A percentile compares a stretch with the other conserved stretches of the same genome.
Evolutionary conservation across 2,113 vertebrate genomes (phyloP).

Genomic region (Bothrops jararaca): DNA sequence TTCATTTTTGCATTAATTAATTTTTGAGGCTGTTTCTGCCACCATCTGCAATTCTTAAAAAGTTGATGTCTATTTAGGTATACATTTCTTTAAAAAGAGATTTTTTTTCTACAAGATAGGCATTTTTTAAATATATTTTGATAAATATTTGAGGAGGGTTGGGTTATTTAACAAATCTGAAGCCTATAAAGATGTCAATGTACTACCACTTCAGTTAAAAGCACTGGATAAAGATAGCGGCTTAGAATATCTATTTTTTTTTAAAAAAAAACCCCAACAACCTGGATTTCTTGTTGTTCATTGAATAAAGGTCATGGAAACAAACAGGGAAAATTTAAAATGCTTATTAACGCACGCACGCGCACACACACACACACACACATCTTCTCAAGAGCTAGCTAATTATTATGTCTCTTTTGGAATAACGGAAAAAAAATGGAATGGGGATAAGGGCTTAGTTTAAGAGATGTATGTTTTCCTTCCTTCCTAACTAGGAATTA

Average conservation of each 20-base stretch:
- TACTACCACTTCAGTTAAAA: not conserved
- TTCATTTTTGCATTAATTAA: not conserved
- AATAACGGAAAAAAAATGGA: too few species aligned
- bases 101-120: not conserved
- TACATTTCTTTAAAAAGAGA: not conserved
- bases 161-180: not conserved
- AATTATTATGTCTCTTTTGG: not conserved
- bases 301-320: not conserved
- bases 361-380: too few species aligned
- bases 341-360: not conserved
- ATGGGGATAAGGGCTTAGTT: not conserved
- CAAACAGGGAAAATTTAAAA: not conserved
- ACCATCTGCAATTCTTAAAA: not conserved
- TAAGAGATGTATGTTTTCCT: not conserved
- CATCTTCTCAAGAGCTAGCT: not conserved
- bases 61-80: not conserved
- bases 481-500: not conserved
- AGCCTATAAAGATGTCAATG: not conserved
- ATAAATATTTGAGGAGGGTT: not conserved
- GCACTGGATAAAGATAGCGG: not conserved
- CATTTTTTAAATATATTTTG: not conserved
- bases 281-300: not conserved
- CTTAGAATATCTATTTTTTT: too few species aligned
- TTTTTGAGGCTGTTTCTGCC: not conserved
- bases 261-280: not conserved